A percentile compares a stretch with the other conserved stretches of the same genome.
Evolutionary conservation across 1,140 invertebrate genomes (phyloP).

Genomic region (Calephelis nemesis): DNA sequence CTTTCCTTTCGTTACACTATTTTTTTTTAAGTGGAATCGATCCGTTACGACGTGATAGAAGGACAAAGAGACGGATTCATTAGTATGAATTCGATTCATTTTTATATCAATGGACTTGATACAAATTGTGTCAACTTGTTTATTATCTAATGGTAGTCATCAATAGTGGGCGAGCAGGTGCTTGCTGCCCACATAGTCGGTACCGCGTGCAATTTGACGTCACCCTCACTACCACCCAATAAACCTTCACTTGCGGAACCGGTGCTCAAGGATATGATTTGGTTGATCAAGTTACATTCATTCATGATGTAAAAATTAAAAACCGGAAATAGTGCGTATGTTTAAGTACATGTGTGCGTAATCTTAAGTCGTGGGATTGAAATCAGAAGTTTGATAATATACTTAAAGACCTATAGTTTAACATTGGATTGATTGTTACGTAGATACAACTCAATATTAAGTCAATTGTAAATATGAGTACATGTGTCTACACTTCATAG

Average conservation of each 20-base stretch:
- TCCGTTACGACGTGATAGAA: no score
- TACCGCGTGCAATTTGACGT: conserved; percentile 70
- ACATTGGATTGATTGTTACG: no score
- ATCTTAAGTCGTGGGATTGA: no score
- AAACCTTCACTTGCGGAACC: conserved; percentile 44
- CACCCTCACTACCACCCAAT: conserved; percentile 52
- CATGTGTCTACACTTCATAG: no score
- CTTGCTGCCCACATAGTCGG: conserved; percentile 50
- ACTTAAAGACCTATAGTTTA: no score
- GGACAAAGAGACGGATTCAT: no score
- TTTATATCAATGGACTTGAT: background rate
- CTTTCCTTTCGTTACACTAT: no score
- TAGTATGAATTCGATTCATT: no score
- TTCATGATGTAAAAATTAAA: conserved; percentile 6
- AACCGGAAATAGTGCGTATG: background rate
- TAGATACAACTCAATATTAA: no score
- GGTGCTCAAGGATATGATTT: conserved; percentile 24
- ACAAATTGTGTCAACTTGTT: background rate
- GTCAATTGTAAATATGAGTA: no score
- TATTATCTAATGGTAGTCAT: conserved; percentile 9
- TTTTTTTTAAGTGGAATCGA: no score
- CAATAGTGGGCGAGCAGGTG: conserved; percentile 47
- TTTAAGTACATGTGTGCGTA: background rate
- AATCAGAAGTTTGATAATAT: no score
- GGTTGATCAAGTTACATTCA: conserved; percentile 35